phyloP scores from a whole-genome alignment of 2,888 invertebrate species.

The Drosophila picticornis region DNA sequence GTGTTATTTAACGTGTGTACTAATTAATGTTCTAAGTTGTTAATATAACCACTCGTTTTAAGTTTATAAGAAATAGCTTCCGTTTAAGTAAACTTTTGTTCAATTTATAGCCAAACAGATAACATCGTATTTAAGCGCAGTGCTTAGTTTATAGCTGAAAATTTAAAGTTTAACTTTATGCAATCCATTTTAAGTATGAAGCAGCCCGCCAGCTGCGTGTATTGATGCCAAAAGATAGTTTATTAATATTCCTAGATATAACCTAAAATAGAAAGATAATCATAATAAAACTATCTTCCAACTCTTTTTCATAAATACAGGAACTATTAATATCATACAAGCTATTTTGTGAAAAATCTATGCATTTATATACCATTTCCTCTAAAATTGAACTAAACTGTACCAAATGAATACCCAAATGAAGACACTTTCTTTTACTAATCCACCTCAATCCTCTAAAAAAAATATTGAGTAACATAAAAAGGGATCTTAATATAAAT shows the following conservation, averaged over 20 bases:
- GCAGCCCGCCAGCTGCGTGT: not conserved
- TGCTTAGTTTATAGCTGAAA: slow-evolving; percentile 26
- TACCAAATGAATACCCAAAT: not conserved
- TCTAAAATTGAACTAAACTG: slow-evolving; percentile 1
- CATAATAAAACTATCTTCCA: not conserved
- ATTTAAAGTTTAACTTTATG: not conserved
- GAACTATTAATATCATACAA: not conserved
- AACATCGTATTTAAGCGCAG: slow-evolving; percentile 10
- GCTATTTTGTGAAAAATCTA: slow-evolving; percentile 22
- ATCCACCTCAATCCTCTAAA: slow-evolving; percentile 15
- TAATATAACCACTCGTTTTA: slow-evolving; percentile 39
- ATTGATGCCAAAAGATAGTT: slow-evolving; percentile 3
- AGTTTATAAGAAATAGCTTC: slow-evolving; percentile 14
- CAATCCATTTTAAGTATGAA: not conserved
- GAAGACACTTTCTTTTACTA: slow-evolving; percentile 1
- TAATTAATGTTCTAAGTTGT: slow-evolving; percentile 48
- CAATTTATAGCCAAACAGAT: slow-evolving; percentile 17
- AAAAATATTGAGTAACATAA: slow-evolving; percentile 10
- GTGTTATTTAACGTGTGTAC: slow-evolving; percentile 39
- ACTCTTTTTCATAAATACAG: slow-evolving; percentile 1
- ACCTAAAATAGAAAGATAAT: slow-evolving; percentile 7
- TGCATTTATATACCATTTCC: slow-evolving; percentile 40
- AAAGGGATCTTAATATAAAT: slow-evolving; percentile 46
- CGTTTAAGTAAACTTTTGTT: slow-evolving; percentile 19
- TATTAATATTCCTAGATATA: slow-evolving; percentile 2